phyloP scores from a whole-genome alignment of 2,113 vertebrate species.

The Onychostoma macrolepis region DNA sequence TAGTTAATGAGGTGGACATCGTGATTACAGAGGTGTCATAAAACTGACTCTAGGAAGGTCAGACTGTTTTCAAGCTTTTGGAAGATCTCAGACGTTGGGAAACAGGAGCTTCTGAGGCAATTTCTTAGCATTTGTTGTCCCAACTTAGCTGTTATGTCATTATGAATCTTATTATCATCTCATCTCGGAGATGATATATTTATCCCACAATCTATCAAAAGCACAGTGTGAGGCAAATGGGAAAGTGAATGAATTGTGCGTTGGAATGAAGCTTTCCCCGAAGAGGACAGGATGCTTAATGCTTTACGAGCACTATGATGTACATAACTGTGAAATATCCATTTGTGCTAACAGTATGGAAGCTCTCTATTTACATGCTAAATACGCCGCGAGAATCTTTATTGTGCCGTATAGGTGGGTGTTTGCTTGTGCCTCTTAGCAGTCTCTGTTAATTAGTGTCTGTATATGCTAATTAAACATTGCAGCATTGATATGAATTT shows the following conservation, averaged over 20 bases:
- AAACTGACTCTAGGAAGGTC: conserved; percentile 5
- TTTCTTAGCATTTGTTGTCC: conserved; percentile 23
- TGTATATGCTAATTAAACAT: not conserved
- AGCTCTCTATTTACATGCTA: conserved; percentile 41
- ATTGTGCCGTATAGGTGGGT: conserved; percentile 23
- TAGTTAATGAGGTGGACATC: conserved; percentile 18
- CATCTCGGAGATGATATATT: conserved; percentile 17
- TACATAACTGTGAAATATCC: conserved; percentile 49
- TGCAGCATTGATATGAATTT: not conserved
- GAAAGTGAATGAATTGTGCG: conserved; percentile 32
- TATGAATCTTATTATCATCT: conserved; percentile 30
- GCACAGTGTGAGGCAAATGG: conserved; percentile 60
- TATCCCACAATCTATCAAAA: conserved; percentile 46
- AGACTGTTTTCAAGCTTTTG: not conserved
- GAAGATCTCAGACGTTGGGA: not conserved
- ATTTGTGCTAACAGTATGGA: conserved; percentile 49
- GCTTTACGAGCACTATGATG: conserved; percentile 33
- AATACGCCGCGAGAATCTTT: conserved; percentile 8
- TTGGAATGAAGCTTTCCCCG: not conserved
- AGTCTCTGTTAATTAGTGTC: conserved; percentile 11
- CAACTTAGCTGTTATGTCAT: not conserved
- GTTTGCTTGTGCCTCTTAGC: not conserved
- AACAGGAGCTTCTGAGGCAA: not conserved
- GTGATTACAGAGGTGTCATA: conserved; percentile 13
- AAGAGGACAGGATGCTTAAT: not conserved